phyloP scores from a whole-genome alignment of 2,113 vertebrate species.

The Hyaena hyaena region DNA sequence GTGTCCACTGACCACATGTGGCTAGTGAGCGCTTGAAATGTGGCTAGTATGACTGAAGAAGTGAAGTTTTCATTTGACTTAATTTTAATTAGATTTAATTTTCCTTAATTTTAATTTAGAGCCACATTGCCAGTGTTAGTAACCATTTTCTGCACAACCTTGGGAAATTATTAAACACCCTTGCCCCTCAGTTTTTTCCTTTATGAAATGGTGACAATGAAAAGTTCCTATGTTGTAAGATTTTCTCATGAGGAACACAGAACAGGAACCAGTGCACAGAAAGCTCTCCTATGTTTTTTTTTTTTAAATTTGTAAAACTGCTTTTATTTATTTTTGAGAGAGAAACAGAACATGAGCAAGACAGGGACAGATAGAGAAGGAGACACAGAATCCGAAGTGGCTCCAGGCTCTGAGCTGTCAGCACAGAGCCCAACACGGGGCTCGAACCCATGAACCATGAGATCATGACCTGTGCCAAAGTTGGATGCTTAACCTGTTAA shows the following conservation, averaged over 20 bases:
- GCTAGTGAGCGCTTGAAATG: not conserved
- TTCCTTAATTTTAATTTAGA: slow-evolving; percentile 60
- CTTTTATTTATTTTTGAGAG: no score
- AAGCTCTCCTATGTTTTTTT: not conserved
- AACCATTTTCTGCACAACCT: not conserved
- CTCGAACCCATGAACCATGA: no score
- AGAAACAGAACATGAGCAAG: no score
- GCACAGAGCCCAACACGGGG: no score
- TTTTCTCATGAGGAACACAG: slow-evolving; percentile 29
- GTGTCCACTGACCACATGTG: not conserved
- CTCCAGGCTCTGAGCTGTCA: no score
- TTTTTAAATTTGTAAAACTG: no score
- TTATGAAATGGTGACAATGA: slow-evolving; percentile 33
- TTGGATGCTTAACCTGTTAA: no score
- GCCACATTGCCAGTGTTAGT: not conserved
- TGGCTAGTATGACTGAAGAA: not conserved
- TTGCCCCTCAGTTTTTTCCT: not conserved
- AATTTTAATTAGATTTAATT: slow-evolving; percentile 61
- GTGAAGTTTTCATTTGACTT: slow-evolving; percentile 47
- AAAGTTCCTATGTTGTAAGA: not conserved
- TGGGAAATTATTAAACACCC: slow-evolving; percentile 25
- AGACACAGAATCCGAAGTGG: no score
- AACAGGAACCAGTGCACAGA: not conserved
- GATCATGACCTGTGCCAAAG: no score
- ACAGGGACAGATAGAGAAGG: no score